Conservation (phyloP, 2,113 vertebrate genomes). For the Phalacrocorax carbo region DNA sequence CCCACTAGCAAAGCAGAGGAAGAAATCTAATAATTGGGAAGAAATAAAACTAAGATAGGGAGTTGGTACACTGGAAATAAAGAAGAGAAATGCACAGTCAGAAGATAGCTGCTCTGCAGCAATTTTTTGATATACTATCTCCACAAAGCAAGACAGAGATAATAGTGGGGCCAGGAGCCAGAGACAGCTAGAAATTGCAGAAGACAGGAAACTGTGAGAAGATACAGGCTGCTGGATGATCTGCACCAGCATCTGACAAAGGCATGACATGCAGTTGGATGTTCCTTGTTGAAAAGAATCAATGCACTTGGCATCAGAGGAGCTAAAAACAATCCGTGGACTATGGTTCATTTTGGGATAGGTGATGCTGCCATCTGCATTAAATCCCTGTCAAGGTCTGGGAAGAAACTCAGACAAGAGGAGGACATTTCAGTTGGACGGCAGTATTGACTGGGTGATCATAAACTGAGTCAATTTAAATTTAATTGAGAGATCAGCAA, state of each 20-base stretch:
- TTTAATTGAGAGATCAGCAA: not conserved
- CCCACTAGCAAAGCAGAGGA: not conserved
- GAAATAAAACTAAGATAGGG: conserved; percentile 25
- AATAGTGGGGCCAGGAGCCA: conserved; percentile 7
- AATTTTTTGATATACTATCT: conserved; percentile 62
- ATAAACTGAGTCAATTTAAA: not conserved
- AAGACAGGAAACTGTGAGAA: conserved; percentile 11
- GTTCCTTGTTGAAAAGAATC: not conserved
- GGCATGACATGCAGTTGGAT: not conserved
- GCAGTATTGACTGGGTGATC: not conserved
- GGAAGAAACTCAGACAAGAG: not conserved
- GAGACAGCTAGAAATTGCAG: conserved; percentile 16
- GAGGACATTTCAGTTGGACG: not conserved
- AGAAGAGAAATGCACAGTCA: conserved; percentile 25
- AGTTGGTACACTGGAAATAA: conserved; percentile 18
- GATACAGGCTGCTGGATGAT: not conserved
- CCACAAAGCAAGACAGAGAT: conserved; percentile 37
- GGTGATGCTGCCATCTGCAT: not conserved
- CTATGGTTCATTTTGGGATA: not conserved
- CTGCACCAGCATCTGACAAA: conserved; percentile 8
- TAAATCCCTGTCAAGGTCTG: not conserved
- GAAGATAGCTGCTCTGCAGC: conserved; percentile 37
- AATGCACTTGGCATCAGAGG: not conserved
- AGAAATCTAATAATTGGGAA: conserved; percentile 21
- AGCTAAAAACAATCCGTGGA: not conserved